phyloP scores from a whole-genome alignment of 2,888 invertebrate genomes.

The Euzetes globulus region DNA sequence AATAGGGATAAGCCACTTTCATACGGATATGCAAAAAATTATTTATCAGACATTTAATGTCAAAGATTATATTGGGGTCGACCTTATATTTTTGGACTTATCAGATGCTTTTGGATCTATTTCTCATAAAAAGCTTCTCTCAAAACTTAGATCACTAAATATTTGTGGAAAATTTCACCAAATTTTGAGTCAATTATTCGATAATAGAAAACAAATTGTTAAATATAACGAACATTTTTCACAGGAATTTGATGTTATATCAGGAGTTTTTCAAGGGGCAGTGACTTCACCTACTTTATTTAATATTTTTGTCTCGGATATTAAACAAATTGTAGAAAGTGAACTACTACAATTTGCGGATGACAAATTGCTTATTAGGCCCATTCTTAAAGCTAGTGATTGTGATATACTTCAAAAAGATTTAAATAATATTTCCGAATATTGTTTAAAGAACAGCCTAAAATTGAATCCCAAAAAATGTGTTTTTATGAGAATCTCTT shows the following conservation, averaged over 20 bases:
- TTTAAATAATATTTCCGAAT: background rate
- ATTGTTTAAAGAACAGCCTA: background rate
- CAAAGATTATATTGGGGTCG: background rate
- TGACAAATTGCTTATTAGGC: no score
- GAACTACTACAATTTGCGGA: background rate
- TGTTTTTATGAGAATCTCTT: background rate
- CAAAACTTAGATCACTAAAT: background rate
- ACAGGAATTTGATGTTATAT: background rate
- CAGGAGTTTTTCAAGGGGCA: background rate
- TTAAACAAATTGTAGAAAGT: background rate
- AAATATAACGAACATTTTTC: background rate
- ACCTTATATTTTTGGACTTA: background rate
- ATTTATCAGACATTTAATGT: background rate
- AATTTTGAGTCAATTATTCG: background rate
- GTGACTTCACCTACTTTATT: background rate
- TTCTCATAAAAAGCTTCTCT: background rate
- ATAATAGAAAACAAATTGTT: background rate
- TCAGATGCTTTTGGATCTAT: slow-evolving; percentile 1
- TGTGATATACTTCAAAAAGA: background rate
- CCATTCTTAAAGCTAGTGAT: no score
- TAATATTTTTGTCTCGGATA: slow-evolving; percentile 5
- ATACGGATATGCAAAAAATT: background rate
- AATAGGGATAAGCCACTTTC: background rate
- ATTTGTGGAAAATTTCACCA: background rate
- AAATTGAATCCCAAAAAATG: background rate